phyloP scores from a whole-genome alignment of 2,797 vertebrate species.

The Emydoidea blandingii region DNA sequence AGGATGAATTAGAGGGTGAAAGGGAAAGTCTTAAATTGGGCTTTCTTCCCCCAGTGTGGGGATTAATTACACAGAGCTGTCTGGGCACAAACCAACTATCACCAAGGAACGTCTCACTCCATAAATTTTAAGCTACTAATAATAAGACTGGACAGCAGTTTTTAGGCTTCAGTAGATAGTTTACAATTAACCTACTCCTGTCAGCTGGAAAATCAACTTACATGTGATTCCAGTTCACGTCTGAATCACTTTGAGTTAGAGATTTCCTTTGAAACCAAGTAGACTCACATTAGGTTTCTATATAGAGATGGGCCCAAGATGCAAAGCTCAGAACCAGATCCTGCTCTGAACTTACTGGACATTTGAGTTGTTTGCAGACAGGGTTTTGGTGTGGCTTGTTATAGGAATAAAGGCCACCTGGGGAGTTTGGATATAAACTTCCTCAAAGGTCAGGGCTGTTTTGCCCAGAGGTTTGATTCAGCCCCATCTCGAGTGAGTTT shows the following conservation, averaged over 20 bases:
- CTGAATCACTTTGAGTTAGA: slow-evolving; percentile 58
- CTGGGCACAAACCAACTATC: slow-evolving; percentile 66
- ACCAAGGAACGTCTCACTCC: slow-evolving; percentile 68
- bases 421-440: background rate
- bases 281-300: background rate
- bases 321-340: background rate
- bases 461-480: background rate
- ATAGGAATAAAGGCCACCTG: background rate
- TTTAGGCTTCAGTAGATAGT: slow-evolving; percentile 77
- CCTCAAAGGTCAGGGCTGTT: rapidly evolving
- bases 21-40: background rate
- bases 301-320: background rate
- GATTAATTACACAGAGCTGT: slow-evolving; percentile 57
- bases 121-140: slow-evolving; percentile 79
- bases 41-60: slow-evolving; percentile 22
- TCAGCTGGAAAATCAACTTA: slow-evolving; percentile 83
- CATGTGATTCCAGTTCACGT: slow-evolving; percentile 72
- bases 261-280: background rate
- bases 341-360: rapidly evolving
- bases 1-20: background rate
- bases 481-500: background rate
- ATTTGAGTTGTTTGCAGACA: rapidly evolving
- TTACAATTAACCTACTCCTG: slow-evolving; percentile 82
- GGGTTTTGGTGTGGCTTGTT: rapidly evolving
- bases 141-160: slow-evolving; percentile 80